phyloP scores from a whole-genome alignment of 2,888 invertebrate genomes.

The Isotomurus palustris region DNA sequence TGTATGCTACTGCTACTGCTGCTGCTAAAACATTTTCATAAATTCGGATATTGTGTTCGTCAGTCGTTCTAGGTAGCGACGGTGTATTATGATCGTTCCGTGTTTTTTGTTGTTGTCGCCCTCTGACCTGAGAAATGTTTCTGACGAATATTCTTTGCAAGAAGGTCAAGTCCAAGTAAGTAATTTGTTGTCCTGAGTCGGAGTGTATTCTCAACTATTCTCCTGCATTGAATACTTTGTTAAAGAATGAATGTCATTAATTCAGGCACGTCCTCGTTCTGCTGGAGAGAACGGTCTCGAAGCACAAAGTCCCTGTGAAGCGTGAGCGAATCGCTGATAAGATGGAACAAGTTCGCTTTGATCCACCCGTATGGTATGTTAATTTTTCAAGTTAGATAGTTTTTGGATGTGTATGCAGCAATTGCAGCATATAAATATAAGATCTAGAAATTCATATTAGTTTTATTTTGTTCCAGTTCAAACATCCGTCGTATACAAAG shows the following conservation, averaged over 20 bases:
- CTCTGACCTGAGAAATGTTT: slow-evolving; percentile 60
- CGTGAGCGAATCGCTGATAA: slow-evolving; percentile 74
- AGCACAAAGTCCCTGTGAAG: slow-evolving; percentile 63
- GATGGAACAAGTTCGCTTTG: slow-evolving; percentile 67
- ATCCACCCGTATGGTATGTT: slow-evolving; percentile 80
- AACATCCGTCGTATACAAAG: slow-evolving; percentile 61
- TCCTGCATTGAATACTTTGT: too few species aligned
- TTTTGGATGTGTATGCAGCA: background rate
- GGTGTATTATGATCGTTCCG: too few species aligned
- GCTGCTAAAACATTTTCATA: too few species aligned
- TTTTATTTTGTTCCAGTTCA: slow-evolving; percentile 62
- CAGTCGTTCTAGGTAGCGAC: too few species aligned
- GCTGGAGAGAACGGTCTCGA: slow-evolving; percentile 72
- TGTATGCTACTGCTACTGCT: too few species aligned
- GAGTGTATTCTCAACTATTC: too few species aligned
- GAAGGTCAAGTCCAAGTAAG: slow-evolving; percentile 73
- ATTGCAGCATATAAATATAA: background rate
- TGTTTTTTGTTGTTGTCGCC: too few species aligned
- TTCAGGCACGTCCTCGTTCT: slow-evolving; percentile 69
- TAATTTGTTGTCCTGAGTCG: slow-evolving; percentile 44
- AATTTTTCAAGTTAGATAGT: background rate
- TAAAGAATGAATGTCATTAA: too few species aligned
- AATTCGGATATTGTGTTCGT: too few species aligned
- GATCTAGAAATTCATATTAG: slow-evolving; percentile 8
- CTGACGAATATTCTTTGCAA: slow-evolving; percentile 66